Percentiles rank a stretch among this genome's conserved stretches.
Conservation (phyloP, 2,888 invertebrate genomes). For the Nezara viridula region DNA sequence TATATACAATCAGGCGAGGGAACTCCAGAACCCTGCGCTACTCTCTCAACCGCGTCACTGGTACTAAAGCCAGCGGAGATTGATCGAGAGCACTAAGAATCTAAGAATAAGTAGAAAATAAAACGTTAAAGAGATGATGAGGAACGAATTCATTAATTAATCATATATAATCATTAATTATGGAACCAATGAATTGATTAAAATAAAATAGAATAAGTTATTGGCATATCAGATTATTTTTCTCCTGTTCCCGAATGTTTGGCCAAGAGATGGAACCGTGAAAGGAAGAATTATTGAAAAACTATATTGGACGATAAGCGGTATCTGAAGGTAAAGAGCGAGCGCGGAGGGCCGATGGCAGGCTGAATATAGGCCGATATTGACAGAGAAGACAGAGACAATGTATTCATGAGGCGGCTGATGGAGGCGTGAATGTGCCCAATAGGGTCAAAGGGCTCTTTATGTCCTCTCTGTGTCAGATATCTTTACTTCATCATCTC, state of each 20-base stretch:
- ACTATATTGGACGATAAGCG: neutral
- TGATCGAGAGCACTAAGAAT: no score
- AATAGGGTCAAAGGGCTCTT: slow-evolving; percentile 35
- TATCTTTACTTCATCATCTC: neutral
- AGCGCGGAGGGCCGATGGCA: neutral
- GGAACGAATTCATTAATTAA: no score
- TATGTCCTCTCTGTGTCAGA: slow-evolving; percentile 7
- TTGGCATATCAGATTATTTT: no score
- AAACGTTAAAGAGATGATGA: no score
- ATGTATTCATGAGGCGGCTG: slow-evolving; percentile 15
- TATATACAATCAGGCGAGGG: no score
- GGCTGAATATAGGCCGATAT: slow-evolving; percentile 1
- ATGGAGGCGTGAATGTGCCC: neutral
- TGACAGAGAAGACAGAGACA: neutral
- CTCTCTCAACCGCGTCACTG: no score
- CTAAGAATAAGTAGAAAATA: no score
- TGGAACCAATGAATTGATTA: no score
- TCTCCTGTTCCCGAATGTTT: neutral
- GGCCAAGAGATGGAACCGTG: neutral
- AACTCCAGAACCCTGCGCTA: no score
- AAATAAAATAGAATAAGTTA: no score
- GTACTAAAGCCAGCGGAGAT: no score
- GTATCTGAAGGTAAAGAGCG: neutral
- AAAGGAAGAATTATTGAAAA: neutral
- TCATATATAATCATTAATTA: no score